Percentiles rank a stretch among this genome's conserved stretches.
These are phyloP conservation scores for Aspidiotus rigidus DNA, from an alignment of 2,888 invertebrate genomes.

Conservation along the genomic window DNA sequence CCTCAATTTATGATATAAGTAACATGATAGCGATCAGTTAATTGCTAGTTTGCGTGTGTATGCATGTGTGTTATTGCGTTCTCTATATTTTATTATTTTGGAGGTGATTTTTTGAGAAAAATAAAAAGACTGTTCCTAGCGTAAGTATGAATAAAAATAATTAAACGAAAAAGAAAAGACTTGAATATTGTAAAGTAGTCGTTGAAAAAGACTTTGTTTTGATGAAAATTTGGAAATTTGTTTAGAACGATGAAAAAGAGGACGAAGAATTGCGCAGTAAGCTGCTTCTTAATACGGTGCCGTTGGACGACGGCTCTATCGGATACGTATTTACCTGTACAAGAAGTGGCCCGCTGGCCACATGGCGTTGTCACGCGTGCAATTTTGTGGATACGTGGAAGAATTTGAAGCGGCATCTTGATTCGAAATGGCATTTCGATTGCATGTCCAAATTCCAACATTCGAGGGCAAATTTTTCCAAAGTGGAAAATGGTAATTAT, in stretches of 20 bases:
- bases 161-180: no score
- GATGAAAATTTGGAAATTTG: background rate
- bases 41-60: no score
- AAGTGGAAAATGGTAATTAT: constrained; percentile 36
- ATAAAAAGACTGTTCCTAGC: no score
- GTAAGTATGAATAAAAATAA: no score
- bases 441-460: constrained; percentile 35
- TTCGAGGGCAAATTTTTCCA: constrained; percentile 37
- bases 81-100: no score
- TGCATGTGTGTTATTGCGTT: no score
- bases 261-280: constrained; percentile 31
- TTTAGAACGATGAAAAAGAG: constrained; percentile 5
- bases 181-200: no score
- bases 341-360: constrained; percentile 29
- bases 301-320: constrained; percentile 40
- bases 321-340: constrained; percentile 40
- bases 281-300: constrained; percentile 37
- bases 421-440: constrained; percentile 42
- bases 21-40: no score
- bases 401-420: constrained; percentile 41
- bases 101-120: no score
- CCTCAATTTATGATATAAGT: no score
- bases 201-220: no score
- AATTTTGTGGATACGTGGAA: constrained; percentile 35
- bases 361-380: constrained; percentile 40